Percentiles rank a stretch among this genome's conserved stretches.
Conservation (phyloP, 2,888 invertebrate genomes). For the Stictocephala bisonia region DNA sequence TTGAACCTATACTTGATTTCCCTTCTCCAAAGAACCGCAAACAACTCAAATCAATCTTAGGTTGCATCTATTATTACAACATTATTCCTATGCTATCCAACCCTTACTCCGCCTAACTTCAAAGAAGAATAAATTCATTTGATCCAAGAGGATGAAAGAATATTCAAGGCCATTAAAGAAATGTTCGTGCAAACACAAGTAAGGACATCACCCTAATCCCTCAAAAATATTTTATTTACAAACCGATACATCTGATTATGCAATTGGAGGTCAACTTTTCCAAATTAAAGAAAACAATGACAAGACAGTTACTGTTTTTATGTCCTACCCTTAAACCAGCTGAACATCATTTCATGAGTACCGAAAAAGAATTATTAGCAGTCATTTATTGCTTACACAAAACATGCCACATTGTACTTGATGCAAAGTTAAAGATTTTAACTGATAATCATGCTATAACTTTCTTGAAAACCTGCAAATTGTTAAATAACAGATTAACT, state of each 20-base stretch:
- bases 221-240: too few species aligned
- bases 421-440: neutral
- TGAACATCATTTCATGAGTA: too few species aligned
- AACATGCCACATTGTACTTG: slow-evolving; percentile 1
- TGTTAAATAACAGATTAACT: neutral
- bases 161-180: too few species aligned
- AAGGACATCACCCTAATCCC: too few species aligned
- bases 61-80: slow-evolving; percentile 21
- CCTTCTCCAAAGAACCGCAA: neutral
- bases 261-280: slow-evolving; percentile 15
- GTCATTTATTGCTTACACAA: slow-evolving; percentile 24
- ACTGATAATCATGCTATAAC: slow-evolving; percentile 17
- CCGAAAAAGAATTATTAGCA: slow-evolving; percentile 9
- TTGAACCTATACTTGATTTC: slow-evolving; percentile 13
- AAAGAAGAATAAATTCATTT: neutral
- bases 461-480: slow-evolving; percentile 12
- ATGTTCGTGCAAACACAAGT: too few species aligned
- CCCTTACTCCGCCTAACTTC: slow-evolving; percentile 10
- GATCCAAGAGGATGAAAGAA: neutral
- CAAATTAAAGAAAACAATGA: slow-evolving; percentile 1
- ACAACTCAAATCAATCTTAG: slow-evolving; percentile 22
- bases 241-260: slow-evolving; percentile 8
- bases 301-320: too few species aligned
- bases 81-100: slow-evolving; percentile 5
- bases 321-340: too few species aligned